phyloP scores from a whole-genome alignment of 2,113 vertebrate species.

The Cisticola juncidis region DNA sequence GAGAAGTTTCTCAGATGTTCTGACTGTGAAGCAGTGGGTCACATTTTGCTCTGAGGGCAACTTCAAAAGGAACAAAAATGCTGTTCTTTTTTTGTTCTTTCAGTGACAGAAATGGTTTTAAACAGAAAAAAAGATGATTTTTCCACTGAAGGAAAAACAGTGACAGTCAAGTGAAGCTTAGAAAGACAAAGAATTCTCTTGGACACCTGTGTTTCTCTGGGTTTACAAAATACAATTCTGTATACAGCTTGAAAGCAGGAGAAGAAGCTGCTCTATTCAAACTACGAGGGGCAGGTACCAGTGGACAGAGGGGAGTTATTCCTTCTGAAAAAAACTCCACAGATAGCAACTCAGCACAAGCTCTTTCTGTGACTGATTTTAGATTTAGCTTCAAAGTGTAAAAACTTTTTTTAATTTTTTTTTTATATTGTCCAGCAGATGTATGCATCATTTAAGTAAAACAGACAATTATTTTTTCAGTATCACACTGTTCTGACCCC shows the following conservation, averaged over 20 bases:
- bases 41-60: not conserved
- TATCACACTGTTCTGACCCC: not conserved
- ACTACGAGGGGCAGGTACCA: rapidly evolving
- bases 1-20: not conserved
- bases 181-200: not conserved
- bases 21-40: not conserved
- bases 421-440: not conserved
- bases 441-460: not conserved
- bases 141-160: not conserved
- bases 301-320: not conserved
- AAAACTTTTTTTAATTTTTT: not conserved
- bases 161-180: not conserved
- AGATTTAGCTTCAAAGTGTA: not conserved
- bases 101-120: not conserved
- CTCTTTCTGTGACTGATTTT: not conserved
- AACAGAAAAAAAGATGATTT: not conserved
- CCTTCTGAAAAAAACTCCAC: not conserved
- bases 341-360: not conserved
- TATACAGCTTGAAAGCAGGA: not conserved
- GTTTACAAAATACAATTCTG: rapidly evolving
- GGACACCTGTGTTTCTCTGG: not conserved
- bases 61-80: not conserved
- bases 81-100: not conserved
- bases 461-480: not conserved
- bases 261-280: not conserved